phyloP scores from a whole-genome alignment of 2,888 invertebrate species.

The Xestia ashworthii region DNA sequence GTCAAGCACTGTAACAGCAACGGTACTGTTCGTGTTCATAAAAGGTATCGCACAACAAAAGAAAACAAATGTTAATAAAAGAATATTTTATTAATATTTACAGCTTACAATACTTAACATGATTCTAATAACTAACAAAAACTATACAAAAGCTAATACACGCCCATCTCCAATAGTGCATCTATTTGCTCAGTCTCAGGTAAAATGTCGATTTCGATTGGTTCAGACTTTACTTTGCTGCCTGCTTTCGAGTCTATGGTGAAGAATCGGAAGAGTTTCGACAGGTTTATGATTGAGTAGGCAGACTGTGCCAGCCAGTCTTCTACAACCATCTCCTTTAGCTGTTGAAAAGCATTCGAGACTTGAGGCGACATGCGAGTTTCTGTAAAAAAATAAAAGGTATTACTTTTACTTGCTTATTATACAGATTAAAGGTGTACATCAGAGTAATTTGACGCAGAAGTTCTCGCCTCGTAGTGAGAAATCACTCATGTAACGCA shows the following conservation, averaged over 20 bases:
- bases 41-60: not conserved
- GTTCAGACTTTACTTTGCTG: slow-evolving; percentile 77
- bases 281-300: slow-evolving; percentile 92
- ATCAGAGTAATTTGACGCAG: not conserved
- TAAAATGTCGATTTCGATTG: slow-evolving; percentile 84
- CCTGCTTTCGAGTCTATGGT: slow-evolving; percentile 78
- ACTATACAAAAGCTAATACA: slow-evolving; percentile 71
- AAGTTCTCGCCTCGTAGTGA: not conserved
- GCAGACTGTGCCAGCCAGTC: slow-evolving; percentile 92
- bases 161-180: slow-evolving; percentile 86
- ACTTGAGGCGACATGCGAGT: slow-evolving; percentile 87
- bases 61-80: slow-evolving; percentile 14
- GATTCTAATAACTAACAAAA: slow-evolving; percentile 52
- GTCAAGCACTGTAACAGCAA: no score
- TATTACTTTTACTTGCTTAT: slow-evolving; percentile 1
- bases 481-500: not conserved
- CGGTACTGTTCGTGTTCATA: not conserved
- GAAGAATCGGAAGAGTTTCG: slow-evolving; percentile 89
- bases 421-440: not conserved
- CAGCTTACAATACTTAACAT: slow-evolving; percentile 59
- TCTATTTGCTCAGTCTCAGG: slow-evolving; percentile 88
- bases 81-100: slow-evolving; percentile 61
- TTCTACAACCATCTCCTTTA: slow-evolving; percentile 92
- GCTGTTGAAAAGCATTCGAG: slow-evolving; percentile 90
- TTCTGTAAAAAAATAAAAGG: slow-evolving; percentile 83